Conservation (phyloP, 2,113 vertebrate species). For the Lophochroa leadbeateri region DNA sequence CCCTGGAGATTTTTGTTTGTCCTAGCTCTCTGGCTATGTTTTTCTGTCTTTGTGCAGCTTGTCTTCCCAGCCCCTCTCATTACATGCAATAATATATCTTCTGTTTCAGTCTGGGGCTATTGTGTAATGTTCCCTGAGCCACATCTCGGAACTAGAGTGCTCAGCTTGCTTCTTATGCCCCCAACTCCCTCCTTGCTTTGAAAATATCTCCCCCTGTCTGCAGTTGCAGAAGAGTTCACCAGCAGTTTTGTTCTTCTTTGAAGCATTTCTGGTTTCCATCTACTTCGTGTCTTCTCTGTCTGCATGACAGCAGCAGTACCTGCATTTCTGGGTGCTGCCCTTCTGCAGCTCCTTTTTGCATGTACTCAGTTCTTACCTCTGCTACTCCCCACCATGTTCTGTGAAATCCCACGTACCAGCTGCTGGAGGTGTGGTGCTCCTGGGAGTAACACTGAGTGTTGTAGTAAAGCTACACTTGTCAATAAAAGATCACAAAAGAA, state of each 20-base stretch:
- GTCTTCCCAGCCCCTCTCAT: neutral
- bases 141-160: neutral
- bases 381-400: neutral
- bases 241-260: neutral
- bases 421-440: neutral
- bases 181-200: neutral
- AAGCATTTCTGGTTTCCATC: neutral
- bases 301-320: neutral
- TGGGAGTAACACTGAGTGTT: accelerated
- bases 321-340: neutral
- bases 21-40: neutral
- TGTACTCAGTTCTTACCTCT: neutral
- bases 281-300: neutral
- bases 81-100: neutral
- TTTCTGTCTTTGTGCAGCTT: neutral
- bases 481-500: no score
- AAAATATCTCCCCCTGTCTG: neutral
- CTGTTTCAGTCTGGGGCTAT: neutral
- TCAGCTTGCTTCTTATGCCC: neutral
- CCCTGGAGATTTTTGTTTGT: neutral
- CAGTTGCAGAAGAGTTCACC: neutral
- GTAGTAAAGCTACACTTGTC: neutral
- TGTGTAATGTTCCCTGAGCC: neutral
- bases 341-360: neutral
- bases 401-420: neutral